A percentile compares a stretch with the other conserved stretches of the same genome.
phyloP scores from a whole-genome alignment of 2,113 vertebrate genomes.

The Notothenia rossii region DNA sequence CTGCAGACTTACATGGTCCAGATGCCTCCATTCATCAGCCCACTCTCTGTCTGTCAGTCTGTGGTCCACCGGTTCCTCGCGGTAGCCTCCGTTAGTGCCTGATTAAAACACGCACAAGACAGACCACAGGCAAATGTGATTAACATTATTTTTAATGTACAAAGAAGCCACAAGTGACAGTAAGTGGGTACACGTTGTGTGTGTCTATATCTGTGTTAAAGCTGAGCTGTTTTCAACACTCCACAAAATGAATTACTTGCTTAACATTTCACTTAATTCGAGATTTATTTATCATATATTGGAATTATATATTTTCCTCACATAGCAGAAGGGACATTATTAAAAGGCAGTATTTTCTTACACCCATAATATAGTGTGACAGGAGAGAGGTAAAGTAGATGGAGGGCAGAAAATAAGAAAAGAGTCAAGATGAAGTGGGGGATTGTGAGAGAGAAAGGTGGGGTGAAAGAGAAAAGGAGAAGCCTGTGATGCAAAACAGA shows the following conservation, averaged over 20 bases:
- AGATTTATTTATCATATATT: background rate
- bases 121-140: slow-evolving; percentile 63
- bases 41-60: slow-evolving; percentile 97
- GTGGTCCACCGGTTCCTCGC: slow-evolving; percentile 97
- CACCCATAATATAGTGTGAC: slow-evolving; percentile 6
- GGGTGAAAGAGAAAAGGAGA: slow-evolving; percentile 57
- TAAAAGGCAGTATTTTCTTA: background rate
- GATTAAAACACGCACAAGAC: slow-evolving; percentile 71
- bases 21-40: slow-evolving; percentile 99
- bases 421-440: background rate
- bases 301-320: background rate
- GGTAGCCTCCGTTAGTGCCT: slow-evolving; percentile 95
- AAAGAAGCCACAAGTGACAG: slow-evolving; percentile 48
- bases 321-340: background rate
- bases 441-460: slow-evolving; percentile 38
- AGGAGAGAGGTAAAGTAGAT: slow-evolving; percentile 6
- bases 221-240: background rate
- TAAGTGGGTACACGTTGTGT: slow-evolving; percentile 27
- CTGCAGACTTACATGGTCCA: slow-evolving; percentile 93
- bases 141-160: slow-evolving; percentile 44
- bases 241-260: no score
- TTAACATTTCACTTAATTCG: background rate
- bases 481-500: slow-evolving; percentile 82
- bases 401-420: slow-evolving; percentile 1
- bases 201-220: background rate